Evolutionary conservation across 2,797 vertebrate species (phyloP).

Genomic region (Craterocephalus amniculus): DNA sequence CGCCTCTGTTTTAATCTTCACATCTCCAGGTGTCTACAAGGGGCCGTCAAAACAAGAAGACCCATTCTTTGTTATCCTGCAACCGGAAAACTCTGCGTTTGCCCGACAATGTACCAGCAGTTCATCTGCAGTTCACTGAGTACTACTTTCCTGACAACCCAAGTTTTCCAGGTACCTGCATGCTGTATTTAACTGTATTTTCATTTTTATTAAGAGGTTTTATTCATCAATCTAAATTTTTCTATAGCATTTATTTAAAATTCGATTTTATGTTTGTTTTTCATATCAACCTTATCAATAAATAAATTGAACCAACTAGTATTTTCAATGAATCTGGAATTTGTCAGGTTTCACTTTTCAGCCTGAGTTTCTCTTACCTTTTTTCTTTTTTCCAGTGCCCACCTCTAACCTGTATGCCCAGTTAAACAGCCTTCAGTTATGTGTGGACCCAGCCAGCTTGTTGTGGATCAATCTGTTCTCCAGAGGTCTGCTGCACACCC

Average conservation of each 20-base stretch:
- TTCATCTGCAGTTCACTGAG: slow-evolving; percentile 96
- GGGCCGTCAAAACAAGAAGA: slow-evolving; percentile 91
- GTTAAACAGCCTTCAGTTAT: slow-evolving; percentile 90
- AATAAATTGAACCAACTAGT: not conserved
- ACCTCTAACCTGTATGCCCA: slow-evolving; percentile 92
- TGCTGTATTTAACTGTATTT: not conserved
- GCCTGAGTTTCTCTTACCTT: not conserved
- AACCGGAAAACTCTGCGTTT: slow-evolving; percentile 87
- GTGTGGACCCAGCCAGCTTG: slow-evolving; percentile 89
- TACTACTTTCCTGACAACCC: slow-evolving; percentile 95
- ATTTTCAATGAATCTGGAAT: not conserved
- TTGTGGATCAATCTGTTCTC: slow-evolving; percentile 96
- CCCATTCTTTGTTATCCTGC: slow-evolving; percentile 92
- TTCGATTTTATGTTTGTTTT: not conserved
- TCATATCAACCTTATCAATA: not conserved
- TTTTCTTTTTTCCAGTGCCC: slow-evolving; percentile 82
- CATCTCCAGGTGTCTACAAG: slow-evolving; percentile 90
- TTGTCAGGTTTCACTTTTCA: too few species aligned
- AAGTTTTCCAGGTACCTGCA: slow-evolving; percentile 85
- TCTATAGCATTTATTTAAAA: not conserved
- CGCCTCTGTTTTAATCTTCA: not conserved
- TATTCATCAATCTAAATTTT: not conserved
- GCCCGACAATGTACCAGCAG: slow-evolving; percentile 87
- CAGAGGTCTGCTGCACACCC: slow-evolving; percentile 89
- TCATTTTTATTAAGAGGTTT: not conserved